phyloP scores from a whole-genome alignment of 2,113 vertebrate genomes.

The Tenrec ecaudatus region DNA sequence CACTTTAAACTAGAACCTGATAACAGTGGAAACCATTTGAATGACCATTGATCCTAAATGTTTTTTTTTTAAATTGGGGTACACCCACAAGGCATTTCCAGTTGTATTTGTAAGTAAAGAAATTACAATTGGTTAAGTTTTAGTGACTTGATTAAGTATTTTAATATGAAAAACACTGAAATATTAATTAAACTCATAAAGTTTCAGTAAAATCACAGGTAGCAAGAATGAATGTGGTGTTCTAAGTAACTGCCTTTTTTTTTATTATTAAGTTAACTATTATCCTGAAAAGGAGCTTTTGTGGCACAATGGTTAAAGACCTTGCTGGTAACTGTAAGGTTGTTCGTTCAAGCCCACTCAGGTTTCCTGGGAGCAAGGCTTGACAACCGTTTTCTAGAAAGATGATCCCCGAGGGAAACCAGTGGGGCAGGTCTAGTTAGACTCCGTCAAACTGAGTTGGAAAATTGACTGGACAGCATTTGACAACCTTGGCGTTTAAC shows the following conservation, averaged over 20 bases:
- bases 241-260: slow-evolving; percentile 26
- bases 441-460: not conserved
- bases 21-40: slow-evolving; percentile 23
- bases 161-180: not conserved
- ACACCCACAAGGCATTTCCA: not conserved
- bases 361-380: not conserved
- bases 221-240: not conserved
- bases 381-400: not conserved
- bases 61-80: slow-evolving; percentile 47
- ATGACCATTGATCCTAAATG: not conserved
- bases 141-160: slow-evolving; percentile 35
- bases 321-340: not conserved
- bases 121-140: slow-evolving; percentile 35
- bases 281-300: not conserved
- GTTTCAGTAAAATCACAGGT: not conserved
- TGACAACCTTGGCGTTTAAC: no score
- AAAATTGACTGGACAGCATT: not conserved
- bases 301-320: not conserved
- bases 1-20: not conserved
- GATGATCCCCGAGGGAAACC: not conserved
- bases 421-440: not conserved
- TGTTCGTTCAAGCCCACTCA: not conserved
- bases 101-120: not conserved
- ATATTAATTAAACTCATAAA: slow-evolving; percentile 23
- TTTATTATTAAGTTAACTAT: not conserved